Evolutionary conservation across 2,113 vertebrate species (phyloP).

Genomic region (Pseudopipra pipra): DNA sequence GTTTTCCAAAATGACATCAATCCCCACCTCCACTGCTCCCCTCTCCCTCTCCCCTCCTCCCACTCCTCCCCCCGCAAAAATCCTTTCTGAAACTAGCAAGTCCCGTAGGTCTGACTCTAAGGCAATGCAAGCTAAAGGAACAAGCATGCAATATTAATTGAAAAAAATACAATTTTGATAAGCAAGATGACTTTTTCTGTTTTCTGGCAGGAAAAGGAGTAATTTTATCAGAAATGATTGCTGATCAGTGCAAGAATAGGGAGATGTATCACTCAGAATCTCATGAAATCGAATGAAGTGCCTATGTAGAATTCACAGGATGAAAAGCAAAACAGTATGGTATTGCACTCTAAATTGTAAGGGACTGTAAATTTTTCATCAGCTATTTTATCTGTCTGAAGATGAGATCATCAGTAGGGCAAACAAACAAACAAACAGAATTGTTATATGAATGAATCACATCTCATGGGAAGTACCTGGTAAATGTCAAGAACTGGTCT

Average conservation of each 20-base stretch:
- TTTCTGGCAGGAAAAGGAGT: neutral
- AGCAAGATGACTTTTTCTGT: neutral
- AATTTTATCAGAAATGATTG: neutral
- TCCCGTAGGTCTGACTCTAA: neutral
- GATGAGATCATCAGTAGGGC: neutral
- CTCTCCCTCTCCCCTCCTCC: rapidly evolving
- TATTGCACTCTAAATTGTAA: neutral
- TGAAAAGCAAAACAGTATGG: neutral
- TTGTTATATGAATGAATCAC: neutral
- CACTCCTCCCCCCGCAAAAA: neutral
- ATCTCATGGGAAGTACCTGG: constrained; percentile 21
- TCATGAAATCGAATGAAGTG: neutral
- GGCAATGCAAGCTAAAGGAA: neutral
- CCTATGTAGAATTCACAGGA: neutral
- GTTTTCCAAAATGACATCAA: neutral
- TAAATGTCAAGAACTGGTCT: constrained; percentile 51
- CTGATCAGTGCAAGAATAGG: neutral
- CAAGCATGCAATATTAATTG: neutral
- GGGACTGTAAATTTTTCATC: neutral
- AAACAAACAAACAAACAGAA: neutral
- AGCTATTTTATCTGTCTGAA: neutral
- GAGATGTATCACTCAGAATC: neutral
- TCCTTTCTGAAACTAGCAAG: neutral
- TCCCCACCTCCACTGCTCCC: rapidly evolving
- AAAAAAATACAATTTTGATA: neutral